Percentiles rank a stretch among this genome's conserved stretches.
Conservation (phyloP, 2,888 invertebrate species). For the Rotaria sp. region DNA sequence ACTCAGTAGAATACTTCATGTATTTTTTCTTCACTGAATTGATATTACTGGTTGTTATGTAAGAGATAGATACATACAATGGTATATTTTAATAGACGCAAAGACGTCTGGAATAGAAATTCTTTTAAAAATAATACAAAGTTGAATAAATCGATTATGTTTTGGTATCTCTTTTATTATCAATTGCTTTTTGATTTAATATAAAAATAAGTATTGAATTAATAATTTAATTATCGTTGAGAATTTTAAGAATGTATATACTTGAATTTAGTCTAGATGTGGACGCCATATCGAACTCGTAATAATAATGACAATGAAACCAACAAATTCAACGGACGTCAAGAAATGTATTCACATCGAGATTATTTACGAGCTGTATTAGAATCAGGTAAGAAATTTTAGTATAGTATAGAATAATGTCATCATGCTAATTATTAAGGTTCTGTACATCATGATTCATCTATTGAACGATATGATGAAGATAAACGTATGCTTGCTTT, state of each 20-base stretch:
- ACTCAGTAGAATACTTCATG: too few species aligned
- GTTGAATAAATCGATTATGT: too few species aligned
- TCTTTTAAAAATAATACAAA: too few species aligned
- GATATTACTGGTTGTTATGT: too few species aligned
- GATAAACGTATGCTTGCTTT: conserved; percentile 93
- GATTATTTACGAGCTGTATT: conserved; percentile 76
- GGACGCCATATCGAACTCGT: conserved; percentile 70
- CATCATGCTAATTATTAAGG: not conserved
- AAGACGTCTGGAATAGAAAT: too few species aligned
- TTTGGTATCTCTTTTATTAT: too few species aligned
- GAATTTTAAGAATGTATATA: not conserved
- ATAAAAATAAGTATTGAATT: too few species aligned
- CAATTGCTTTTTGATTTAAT: too few species aligned
- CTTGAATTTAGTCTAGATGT: conserved; percentile 60
- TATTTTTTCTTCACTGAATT: too few species aligned
- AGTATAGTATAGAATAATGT: too few species aligned
- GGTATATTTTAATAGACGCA: too few species aligned
- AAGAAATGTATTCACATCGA: conserved; percentile 57
- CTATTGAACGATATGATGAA: conserved; percentile 76
- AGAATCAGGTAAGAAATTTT: conserved; percentile 61
- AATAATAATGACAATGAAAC: conserved; percentile 47
- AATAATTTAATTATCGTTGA: not conserved
- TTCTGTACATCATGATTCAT: conserved; percentile 68
- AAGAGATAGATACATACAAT: too few species aligned
- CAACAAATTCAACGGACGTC: conserved; percentile 48